Conservation (phyloP, 2,797 vertebrate species). For the Lophotriccus pileatus region DNA sequence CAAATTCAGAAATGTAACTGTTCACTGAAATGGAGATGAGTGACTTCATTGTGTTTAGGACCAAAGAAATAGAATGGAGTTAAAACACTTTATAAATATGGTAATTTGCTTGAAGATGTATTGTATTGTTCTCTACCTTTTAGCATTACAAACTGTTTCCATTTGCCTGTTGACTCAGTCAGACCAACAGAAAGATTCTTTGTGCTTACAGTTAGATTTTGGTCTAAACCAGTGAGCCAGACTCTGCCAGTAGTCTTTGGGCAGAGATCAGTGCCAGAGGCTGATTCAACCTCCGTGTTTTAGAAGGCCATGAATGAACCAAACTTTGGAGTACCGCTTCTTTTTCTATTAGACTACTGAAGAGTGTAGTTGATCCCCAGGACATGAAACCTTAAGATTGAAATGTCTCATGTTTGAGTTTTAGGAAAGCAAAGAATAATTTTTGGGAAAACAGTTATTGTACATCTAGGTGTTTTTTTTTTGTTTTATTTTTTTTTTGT, state of each 20-base stretch:
- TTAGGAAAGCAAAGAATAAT: not conserved
- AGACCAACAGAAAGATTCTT: not conserved
- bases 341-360: not conserved
- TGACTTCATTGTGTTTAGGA: not conserved
- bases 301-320: not conserved
- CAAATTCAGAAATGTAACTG: not conserved
- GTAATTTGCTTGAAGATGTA: not conserved
- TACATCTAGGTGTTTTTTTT: too few species aligned
- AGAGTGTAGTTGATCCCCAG: not conserved
- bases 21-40: not conserved
- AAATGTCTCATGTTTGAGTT: not conserved
- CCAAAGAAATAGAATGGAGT: not conserved
- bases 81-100: not conserved
- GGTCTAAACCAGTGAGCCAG: not conserved
- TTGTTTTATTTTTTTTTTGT: too few species aligned
- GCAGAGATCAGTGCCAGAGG: not conserved
- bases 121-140: not conserved
- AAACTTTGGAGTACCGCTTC: not conserved
- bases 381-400: fast-evolving
- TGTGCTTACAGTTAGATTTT: not conserved
- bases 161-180: not conserved
- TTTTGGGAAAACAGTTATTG: not conserved
- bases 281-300: not conserved
- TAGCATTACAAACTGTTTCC: not conserved
- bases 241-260: not conserved